These are phyloP conservation scores for Cremastobaeus sp. DNA, from an alignment of 2,888 invertebrate species.

Conservation along the genomic window DNA sequence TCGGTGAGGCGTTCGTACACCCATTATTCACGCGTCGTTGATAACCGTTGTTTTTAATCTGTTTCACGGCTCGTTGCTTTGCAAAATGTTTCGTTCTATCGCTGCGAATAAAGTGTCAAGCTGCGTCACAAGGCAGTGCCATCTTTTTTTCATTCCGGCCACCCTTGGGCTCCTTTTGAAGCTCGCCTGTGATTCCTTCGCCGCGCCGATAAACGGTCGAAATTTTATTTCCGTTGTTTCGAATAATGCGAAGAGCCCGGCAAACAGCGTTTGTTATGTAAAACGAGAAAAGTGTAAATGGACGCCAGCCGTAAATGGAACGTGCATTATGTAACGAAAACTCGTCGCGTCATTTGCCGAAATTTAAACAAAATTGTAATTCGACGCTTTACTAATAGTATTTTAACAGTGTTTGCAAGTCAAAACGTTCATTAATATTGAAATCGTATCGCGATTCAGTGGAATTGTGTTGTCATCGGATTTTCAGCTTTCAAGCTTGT, in stretches of 20 bases:
- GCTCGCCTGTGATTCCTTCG: too few species aligned
- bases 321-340: not conserved
- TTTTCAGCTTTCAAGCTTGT: slow-evolving; percentile 34
- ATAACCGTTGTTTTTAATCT: slow-evolving; percentile 59
- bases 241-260: too few species aligned
- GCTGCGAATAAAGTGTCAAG: slow-evolving; percentile 43
- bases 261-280: too few species aligned
- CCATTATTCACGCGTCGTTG: slow-evolving; percentile 55
- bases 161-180: slow-evolving; percentile 17
- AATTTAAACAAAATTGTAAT: slow-evolving; percentile 17
- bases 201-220: too few species aligned
- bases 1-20: slow-evolving; percentile 21
- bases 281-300: too few species aligned
- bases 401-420: slow-evolving; percentile 43
- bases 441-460: slow-evolving; percentile 47
- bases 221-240: too few species aligned
- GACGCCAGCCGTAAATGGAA: too few species aligned
- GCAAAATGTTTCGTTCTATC: slow-evolving; percentile 46
- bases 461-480: slow-evolving; percentile 47
- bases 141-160: not conserved
- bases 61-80: slow-evolving; percentile 59
- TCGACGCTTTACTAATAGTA: slow-evolving; percentile 19
- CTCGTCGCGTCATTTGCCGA: not conserved
- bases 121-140: slow-evolving; percentile 23
- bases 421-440: slow-evolving; percentile 57